Percentiles rank a stretch among this genome's conserved stretches.
phyloP scores from a whole-genome alignment of 1,140 invertebrate genomes.

The Homalodisca vitripennis region DNA sequence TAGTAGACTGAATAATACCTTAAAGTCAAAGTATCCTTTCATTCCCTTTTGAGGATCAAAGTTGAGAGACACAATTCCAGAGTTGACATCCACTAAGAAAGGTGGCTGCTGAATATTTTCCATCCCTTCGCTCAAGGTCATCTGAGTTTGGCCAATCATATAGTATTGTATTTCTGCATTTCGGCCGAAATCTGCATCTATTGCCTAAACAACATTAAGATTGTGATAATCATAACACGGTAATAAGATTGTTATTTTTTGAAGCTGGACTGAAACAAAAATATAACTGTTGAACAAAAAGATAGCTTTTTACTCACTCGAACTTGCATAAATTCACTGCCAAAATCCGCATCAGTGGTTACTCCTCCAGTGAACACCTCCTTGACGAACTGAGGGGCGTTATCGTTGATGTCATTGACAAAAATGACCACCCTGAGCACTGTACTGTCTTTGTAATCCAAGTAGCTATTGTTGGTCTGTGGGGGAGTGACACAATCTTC shows the following conservation, averaged over 20 bases:
- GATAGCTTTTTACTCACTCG: too few relatives aligned
- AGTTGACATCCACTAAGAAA: constrained; percentile 76
- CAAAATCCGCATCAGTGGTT: constrained; percentile 89
- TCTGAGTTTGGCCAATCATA: constrained; percentile 71
- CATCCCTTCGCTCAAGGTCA: constrained; percentile 82
- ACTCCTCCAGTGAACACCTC: constrained; percentile 90
- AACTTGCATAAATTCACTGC: constrained; percentile 82
- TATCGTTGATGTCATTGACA: constrained; percentile 89
- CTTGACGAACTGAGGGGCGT: constrained; percentile 72
- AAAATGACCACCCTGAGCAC: constrained; percentile 70
- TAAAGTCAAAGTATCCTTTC: constrained; percentile 96
- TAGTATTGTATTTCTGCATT: constrained; percentile 80
- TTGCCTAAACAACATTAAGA: too few relatives aligned
- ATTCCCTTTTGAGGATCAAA: constrained; percentile 95
- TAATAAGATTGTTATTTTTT: too few relatives aligned
- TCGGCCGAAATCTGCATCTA: constrained; percentile 72
- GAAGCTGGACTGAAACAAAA: too few relatives aligned
- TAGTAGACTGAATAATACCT: constrained; percentile 53
- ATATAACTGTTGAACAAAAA: too few relatives aligned
- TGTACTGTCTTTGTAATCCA: constrained; percentile 61
- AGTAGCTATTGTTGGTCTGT: constrained; percentile 28
- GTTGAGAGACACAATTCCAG: constrained; percentile 83
- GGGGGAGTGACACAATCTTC: constrained; percentile 33
- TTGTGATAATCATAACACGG: too few relatives aligned
- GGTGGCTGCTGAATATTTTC: constrained; percentile 73